Conservation (phyloP, 2,888 invertebrate genomes). For the Nemotelus pantherinus region DNA sequence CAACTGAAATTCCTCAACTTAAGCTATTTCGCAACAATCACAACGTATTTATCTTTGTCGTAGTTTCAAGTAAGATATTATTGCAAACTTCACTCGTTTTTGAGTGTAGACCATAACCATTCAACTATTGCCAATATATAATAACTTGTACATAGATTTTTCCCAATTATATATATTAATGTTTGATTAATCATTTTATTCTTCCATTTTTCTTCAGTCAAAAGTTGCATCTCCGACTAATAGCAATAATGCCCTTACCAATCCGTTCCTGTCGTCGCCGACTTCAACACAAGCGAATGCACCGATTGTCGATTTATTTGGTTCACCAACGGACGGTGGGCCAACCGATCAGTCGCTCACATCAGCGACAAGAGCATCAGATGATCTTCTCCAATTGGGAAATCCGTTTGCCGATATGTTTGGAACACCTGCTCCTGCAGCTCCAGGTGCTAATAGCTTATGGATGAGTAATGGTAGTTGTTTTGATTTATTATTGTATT, state of each 20-base stretch:
- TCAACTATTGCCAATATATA: too few relatives aligned
- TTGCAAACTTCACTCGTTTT: too few relatives aligned
- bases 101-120: too few relatives aligned
- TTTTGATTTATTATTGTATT: conserved; percentile 41
- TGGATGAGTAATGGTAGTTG: conserved; percentile 66
- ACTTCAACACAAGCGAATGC: conserved; percentile 67
- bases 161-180: too few relatives aligned
- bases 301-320: conserved; percentile 84
- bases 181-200: too few relatives aligned
- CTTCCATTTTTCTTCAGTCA: conserved; percentile 65
- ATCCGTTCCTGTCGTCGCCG: conserved; percentile 85
- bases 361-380: conserved; percentile 75
- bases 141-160: too few relatives aligned
- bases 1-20: too few relatives aligned
- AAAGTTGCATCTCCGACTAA: conserved; percentile 83
- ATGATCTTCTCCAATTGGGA: conserved; percentile 86
- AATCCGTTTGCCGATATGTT: conserved; percentile 94
- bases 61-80: too few relatives aligned
- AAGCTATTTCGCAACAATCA: too few relatives aligned
- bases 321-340: conserved; percentile 67
- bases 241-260: conserved; percentile 73
- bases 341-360: conserved; percentile 64
- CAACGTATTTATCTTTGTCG: too few relatives aligned
- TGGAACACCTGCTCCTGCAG: conserved; percentile 66
- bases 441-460: conserved; percentile 64